These are phyloP conservation scores for Oppia nitens DNA, from an alignment of 1,140 invertebrate species.

Conservation along the genomic window DNA sequence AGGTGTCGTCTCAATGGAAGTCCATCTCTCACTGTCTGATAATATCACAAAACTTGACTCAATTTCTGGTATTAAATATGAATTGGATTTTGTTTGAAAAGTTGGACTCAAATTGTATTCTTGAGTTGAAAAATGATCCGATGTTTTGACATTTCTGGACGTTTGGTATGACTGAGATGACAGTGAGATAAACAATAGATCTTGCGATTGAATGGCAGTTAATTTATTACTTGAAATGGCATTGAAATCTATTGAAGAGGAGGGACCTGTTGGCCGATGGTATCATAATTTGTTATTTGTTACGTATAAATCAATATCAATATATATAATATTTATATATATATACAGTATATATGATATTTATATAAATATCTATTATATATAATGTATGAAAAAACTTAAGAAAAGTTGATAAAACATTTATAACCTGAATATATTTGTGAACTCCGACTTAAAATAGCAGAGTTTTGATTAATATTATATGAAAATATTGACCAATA, in stretches of 20 bases:
- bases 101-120: neutral
- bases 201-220: neutral
- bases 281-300: no score
- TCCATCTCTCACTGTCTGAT: neutral
- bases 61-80: neutral
- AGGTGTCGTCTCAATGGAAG: neutral
- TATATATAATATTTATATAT: no score
- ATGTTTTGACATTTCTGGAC: neutral
- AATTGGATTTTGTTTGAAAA: neutral
- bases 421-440: neutral
- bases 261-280: neutral
- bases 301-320: no score
- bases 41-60: neutral
- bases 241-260: neutral
- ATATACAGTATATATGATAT: no score
- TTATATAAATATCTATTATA: no score
- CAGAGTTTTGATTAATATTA: neutral
- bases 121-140: neutral
- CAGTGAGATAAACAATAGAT: neutral
- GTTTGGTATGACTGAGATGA: neutral
- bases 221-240: neutral
- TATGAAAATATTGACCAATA: neutral
- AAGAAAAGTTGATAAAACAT: no score
- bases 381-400: no score
- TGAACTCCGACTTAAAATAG: neutral